Conservation (phyloP, 2,113 vertebrate species). For the Vulpes vulpes region DNA sequence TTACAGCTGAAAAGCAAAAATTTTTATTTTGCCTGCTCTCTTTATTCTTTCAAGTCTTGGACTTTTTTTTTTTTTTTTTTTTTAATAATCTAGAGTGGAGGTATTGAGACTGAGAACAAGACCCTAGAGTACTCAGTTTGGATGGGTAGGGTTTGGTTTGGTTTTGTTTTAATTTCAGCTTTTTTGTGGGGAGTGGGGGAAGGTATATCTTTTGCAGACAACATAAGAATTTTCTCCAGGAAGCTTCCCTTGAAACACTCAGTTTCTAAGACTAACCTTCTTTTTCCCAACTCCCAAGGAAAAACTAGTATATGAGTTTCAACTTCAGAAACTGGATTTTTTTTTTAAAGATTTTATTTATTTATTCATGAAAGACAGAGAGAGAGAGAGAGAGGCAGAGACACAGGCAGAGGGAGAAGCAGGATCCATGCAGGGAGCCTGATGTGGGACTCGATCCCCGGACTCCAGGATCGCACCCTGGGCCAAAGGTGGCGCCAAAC, state of each 20-base stretch:
- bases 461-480: too few relatives aligned
- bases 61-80: neutral
- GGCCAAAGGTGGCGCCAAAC: too few relatives aligned
- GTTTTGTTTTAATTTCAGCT: neutral
- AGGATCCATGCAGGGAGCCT: too few relatives aligned
- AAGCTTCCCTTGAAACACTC: neutral
- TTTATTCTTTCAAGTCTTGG: neutral
- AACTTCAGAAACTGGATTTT: slow-evolving; percentile 57
- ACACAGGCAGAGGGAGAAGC: too few relatives aligned
- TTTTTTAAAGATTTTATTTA: neutral
- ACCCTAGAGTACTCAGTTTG: neutral
- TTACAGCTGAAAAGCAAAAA: neutral
- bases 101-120: neutral
- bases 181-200: neutral
- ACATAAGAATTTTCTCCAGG: neutral
- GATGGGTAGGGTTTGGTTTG: neutral
- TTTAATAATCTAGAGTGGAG: neutral
- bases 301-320: neutral
- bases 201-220: neutral
- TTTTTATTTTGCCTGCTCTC: neutral
- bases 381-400: too few relatives aligned
- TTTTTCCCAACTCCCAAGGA: neutral
- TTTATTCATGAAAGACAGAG: too few relatives aligned
- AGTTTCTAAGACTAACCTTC: neutral
- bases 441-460: too few relatives aligned